Evolutionary conservation across 2,113 vertebrate genomes (phyloP), one percentile per base, ranked within the genome.

Genomic region (Spilogale gracilis): DNA sequence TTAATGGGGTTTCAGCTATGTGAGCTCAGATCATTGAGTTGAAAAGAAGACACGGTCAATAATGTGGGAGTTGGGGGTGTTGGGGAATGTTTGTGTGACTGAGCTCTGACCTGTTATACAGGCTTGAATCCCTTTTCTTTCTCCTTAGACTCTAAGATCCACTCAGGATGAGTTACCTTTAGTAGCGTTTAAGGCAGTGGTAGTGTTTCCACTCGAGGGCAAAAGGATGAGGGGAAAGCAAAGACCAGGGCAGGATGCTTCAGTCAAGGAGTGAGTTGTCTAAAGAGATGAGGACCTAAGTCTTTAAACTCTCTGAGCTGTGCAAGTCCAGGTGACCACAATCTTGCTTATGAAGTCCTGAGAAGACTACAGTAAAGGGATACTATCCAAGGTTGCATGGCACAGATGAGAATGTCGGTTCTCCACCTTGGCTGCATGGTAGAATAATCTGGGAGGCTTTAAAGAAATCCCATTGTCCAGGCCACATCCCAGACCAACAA

Each of bases 11-110:
- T 71, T 79, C 18, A 65, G 60, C 38, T 50, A 20, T 1, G 4
- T 18, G 30, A 23, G 27, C 73, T 95, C 71, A 74, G 67, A 30
- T 32, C 67, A 1, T 0, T 8, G 17, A 81, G 63, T 85, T 74
- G 30, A 86, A 96, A 83, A 73, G 92, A 85, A 79, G 85, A 91
- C 90, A 58, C 6, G 79, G 58, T 48, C 81, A 30, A 1, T 71
- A 20, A 50, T 30, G 32, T 17, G n/a, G 50, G 27, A 61, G 43
- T 92, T 32, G 82, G 9, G 11, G 67, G 32, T 54, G 14, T 58
- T 27, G 14, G 43, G 79, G 79, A 43, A 16, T 0, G 1, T 50
- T 48, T 25, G 10, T 5, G 32, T 2, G 8, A 76, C 38, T 56
- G n/a, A 84, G 16, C 18, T n/a, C 16, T 58, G 23, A 65, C 56